A percentile compares a stretch with the other conserved stretches of the same genome.
Evolutionary conservation across 1,140 invertebrate genomes (phyloP).

Genomic region (Bursaphelenchus mucronatus): DNA sequence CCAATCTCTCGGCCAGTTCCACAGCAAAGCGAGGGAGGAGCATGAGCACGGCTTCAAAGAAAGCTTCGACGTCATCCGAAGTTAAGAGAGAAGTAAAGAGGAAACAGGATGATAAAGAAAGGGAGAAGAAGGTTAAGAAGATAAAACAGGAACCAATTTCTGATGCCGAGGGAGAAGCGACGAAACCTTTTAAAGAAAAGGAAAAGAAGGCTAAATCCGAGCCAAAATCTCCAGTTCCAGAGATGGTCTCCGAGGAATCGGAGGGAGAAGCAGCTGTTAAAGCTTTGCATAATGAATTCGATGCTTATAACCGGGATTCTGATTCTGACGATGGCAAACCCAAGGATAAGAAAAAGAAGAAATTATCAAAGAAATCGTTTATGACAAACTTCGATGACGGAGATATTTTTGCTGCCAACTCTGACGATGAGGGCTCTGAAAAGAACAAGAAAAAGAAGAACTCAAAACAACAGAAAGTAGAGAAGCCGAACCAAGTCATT

Average conservation of each 20-base stretch:
- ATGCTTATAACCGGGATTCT: no score
- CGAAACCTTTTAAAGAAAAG: no score
- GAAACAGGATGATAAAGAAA: background rate
- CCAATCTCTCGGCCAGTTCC: background rate
- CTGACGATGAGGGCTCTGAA: background rate
- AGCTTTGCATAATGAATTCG: no score
- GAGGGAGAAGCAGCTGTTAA: no score
- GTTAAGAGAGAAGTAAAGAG: no score
- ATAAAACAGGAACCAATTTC: no score
- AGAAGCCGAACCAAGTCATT: conserved; percentile 2
- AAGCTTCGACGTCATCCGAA: conserved; percentile 2
- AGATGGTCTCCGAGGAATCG: no score
- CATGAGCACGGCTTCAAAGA: conserved; percentile 5
- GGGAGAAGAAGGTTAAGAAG: conserved; percentile 5
- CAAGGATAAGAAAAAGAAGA: background rate
- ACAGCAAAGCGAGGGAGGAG: background rate
- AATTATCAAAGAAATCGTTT: conserved; percentile 1
- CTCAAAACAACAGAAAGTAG: background rate
- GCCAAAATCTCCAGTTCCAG: no score
- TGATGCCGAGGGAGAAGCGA: no score
- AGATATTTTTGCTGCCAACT: background rate
- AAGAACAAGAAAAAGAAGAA: conserved; percentile 15
- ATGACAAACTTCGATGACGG: background rate
- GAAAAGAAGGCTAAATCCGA: no score
- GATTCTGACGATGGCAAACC: background rate